Conservation (phyloP, 1,140 invertebrate species). For the Eumaeus atala region DNA sequence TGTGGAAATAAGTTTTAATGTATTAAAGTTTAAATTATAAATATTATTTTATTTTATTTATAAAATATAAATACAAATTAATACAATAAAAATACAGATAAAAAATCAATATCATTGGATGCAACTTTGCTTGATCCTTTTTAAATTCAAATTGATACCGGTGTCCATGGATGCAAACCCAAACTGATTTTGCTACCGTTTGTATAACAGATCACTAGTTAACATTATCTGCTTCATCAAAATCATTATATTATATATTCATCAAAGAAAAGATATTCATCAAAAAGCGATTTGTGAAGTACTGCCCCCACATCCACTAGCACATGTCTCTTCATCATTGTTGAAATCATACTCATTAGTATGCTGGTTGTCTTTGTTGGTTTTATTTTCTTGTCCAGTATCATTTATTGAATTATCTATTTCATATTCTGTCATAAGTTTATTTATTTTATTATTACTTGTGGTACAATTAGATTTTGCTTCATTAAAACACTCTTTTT, state of each 20-base stretch:
- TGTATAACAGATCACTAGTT: no score
- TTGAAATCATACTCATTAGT: constrained; percentile 24
- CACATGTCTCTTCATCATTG: constrained; percentile 45
- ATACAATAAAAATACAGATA: no score
- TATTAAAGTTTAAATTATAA: constrained; percentile 4
- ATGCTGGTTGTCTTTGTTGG: constrained; percentile 14
- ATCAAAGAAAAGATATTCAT: no score
- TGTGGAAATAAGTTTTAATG: background rate
- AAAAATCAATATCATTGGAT: no score
- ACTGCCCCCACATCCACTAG: constrained; percentile 43
- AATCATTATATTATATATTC: constrained; percentile 17
- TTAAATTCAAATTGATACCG: no score
- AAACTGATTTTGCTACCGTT: no score
- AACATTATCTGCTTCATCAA: no score
- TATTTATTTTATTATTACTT: constrained; percentile 15
- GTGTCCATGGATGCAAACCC: no score
- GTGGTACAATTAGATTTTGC: background rate
- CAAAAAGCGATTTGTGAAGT: constrained; percentile 45
- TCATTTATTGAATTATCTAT: constrained; percentile 15
- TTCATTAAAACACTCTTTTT: background rate
- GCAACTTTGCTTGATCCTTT: no score
- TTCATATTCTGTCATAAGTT: constrained; percentile 42
- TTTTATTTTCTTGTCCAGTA: constrained; percentile 4
- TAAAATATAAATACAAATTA: no score
- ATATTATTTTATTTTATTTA: background rate